phyloP scores from a whole-genome alignment of 2,113 vertebrate species.

The Scopus umbretta region DNA sequence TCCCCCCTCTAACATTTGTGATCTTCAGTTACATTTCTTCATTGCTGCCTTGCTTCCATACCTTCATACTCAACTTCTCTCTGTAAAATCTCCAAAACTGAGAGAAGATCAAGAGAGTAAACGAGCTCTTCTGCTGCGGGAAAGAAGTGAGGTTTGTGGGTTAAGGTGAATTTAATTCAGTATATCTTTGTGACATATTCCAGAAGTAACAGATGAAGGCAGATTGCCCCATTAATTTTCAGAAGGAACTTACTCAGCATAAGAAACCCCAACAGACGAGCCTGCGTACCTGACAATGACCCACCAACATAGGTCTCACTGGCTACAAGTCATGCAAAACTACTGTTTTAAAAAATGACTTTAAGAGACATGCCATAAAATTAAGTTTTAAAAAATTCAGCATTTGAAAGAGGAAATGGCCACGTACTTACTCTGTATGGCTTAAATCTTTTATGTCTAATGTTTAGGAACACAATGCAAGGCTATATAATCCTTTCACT shows the following conservation, averaged over 20 bases:
- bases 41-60: background rate
- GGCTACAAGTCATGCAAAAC: background rate
- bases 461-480: background rate
- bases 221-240: background rate
- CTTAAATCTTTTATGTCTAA: background rate
- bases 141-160: background rate
- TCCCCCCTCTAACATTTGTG: background rate
- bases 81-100: background rate
- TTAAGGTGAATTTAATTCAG: background rate
- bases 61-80: background rate
- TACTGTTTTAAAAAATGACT: background rate
- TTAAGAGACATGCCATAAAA: background rate
- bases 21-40: background rate
- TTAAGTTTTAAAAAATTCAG: background rate
- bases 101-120: background rate
- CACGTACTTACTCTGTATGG: background rate
- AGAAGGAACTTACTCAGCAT: background rate
- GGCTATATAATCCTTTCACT: background rate
- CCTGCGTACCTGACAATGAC: background rate
- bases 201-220: background rate
- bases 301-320: background rate
- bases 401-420: background rate
- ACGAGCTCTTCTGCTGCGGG: background rate
- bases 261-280: background rate
- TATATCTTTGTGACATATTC: background rate